Percentiles rank a stretch among this genome's conserved stretches.
These are phyloP conservation scores for Anthoptus insignis DNA, from an alignment of 2,888 invertebrate genomes.

Conservation along the genomic window DNA sequence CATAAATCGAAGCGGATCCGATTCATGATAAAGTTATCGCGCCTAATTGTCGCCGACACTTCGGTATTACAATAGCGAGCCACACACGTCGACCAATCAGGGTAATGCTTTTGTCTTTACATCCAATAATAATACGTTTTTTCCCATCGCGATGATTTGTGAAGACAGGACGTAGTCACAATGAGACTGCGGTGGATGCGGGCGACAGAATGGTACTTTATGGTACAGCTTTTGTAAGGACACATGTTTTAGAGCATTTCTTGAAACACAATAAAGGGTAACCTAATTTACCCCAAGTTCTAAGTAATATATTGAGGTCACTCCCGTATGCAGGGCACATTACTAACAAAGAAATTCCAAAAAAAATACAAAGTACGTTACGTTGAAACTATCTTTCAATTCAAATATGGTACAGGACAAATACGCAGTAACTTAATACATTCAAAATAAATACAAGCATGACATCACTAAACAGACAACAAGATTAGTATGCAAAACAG, in stretches of 20 bases:
- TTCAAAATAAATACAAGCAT: constrained; percentile 21
- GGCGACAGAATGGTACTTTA: constrained; percentile 77
- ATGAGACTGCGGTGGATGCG: constrained; percentile 77
- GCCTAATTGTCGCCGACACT: constrained; percentile 65
- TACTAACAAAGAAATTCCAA: not conserved
- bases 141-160: constrained; percentile 77
- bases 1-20: constrained; percentile 16
- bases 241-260: constrained; percentile 53
- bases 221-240: constrained; percentile 69
- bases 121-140: constrained; percentile 65
- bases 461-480: constrained; percentile 29
- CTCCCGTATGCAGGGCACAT: constrained; percentile 4
- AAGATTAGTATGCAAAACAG: constrained; percentile 34
- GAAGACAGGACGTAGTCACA: constrained; percentile 80
- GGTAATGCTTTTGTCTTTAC: constrained; percentile 78
- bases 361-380: not conserved
- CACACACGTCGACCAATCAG: constrained; percentile 81
- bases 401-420: constrained; percentile 3
- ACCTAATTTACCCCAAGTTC: constrained; percentile 25
- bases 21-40: constrained; percentile 62
- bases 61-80: constrained; percentile 60
- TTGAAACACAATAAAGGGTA: constrained; percentile 30
- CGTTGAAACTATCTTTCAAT: not conserved
- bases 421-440: constrained; percentile 4
- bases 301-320: constrained; percentile 23